These are phyloP conservation scores for Pangasius mekongensis DNA, from an alignment of 2,797 vertebrate genomes.

Conservation along the genomic window DNA sequence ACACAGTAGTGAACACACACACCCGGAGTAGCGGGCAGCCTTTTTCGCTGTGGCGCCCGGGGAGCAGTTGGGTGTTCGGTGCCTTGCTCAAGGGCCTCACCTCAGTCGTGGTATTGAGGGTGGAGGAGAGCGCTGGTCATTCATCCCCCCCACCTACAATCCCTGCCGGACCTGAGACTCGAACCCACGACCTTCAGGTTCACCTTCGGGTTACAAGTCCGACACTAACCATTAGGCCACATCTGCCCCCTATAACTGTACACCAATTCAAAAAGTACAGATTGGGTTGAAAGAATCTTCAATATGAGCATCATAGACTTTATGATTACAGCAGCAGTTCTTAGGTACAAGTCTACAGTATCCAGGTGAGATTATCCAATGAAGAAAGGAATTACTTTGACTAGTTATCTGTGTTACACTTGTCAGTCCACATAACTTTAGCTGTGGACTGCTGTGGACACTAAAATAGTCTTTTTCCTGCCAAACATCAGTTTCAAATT, in stretches of 20 bases:
- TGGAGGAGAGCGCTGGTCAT: no score
- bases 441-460: background rate
- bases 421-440: background rate
- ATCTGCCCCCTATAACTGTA: background rate
- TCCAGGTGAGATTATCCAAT: background rate
- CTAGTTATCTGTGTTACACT: background rate
- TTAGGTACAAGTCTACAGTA: background rate
- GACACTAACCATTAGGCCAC: no score
- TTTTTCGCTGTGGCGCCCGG: no score
- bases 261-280: background rate
- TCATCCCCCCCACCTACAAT: no score
- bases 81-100: no score
- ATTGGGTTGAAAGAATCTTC: background rate
- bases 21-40: no score
- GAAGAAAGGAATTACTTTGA: background rate
- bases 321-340: background rate
- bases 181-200: no score
- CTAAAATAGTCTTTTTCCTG: background rate
- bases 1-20: no score
- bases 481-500: background rate
- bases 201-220: no score
- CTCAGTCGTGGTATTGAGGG: no score
- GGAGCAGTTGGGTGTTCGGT: no score
- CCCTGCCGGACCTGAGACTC: no score
- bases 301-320: background rate